phyloP scores from a whole-genome alignment of 2,797 vertebrate species.

The Crocidura indochinensis region DNA sequence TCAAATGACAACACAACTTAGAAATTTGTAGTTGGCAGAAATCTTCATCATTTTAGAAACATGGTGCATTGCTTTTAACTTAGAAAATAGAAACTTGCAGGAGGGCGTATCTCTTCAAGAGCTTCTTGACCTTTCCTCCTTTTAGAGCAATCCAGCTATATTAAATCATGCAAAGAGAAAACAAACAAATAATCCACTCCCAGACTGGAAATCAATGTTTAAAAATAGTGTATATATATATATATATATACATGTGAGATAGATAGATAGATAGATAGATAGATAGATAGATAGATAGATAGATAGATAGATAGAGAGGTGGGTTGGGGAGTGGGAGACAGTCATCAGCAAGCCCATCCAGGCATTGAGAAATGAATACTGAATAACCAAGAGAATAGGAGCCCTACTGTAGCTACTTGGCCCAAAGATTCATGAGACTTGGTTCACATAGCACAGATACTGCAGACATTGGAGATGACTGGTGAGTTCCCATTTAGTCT shows the following conservation, averaged over 20 bases:
- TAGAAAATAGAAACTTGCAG: conserved; percentile 53
- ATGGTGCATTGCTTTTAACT: too few relatives aligned
- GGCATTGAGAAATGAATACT: conserved; percentile 87
- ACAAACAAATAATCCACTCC: conserved; percentile 80
- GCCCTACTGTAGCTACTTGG: conserved; percentile 75
- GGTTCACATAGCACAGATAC: conserved; percentile 61
- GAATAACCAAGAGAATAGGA: conserved; percentile 82
- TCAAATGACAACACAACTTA: background rate
- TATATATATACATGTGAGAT: too few relatives aligned
- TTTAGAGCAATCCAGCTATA: conserved; percentile 72
- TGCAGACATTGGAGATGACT: conserved; percentile 66
- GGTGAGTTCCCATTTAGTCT: conserved; percentile 74
- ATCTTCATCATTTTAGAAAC: conserved; percentile 29
- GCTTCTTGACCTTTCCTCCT: background rate
- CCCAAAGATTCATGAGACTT: conserved; percentile 76
- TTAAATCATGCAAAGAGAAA: conserved; percentile 83
- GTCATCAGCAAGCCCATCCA: conserved; percentile 85
- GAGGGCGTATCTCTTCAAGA: conserved; percentile 71
- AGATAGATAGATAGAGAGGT: too few relatives aligned
- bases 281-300: too few relatives aligned
- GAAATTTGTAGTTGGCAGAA: conserved; percentile 24
- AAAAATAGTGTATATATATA: conserved; percentile 53
- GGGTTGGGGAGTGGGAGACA: background rate
- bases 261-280: too few relatives aligned
- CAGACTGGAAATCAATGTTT: conserved; percentile 79